These are phyloP conservation scores for Homalodisca vitripennis DNA, from an alignment of 1,140 invertebrate species.

Conservation along the genomic window DNA sequence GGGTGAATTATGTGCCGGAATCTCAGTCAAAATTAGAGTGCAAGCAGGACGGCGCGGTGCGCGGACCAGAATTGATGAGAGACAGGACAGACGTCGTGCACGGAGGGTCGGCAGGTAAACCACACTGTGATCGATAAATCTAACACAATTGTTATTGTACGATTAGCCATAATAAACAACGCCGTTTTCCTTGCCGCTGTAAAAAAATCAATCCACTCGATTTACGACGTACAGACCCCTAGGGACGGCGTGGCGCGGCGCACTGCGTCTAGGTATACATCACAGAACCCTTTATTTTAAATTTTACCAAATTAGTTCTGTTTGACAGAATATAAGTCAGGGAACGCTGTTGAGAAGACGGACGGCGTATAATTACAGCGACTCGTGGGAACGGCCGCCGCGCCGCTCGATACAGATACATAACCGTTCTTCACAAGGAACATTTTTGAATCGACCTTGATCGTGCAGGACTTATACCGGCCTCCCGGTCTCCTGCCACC, in stretches of 20 bases:
- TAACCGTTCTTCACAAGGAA: not conserved
- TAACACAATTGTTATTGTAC: conserved; percentile 24
- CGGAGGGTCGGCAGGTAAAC: not conserved
- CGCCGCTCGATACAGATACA: conserved; percentile 7
- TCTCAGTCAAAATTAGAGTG: conserved; percentile 23
- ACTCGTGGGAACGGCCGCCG: conserved; percentile 9
- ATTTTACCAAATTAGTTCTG: conserved; percentile 27
- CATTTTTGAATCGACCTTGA: no score
- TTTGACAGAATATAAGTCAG: conserved; percentile 23
- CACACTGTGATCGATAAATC: conserved; percentile 15
- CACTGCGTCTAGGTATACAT: conserved; percentile 11
- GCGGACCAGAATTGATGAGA: not conserved
- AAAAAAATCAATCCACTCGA: conserved; percentile 20
- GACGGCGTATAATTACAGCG: conserved; percentile 3
- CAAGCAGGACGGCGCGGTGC: not conserved
- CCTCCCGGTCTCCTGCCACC: no score
- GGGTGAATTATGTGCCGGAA: not conserved
- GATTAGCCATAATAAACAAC: conserved; percentile 21
- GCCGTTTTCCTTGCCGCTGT: conserved; percentile 18
- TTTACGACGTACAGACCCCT: conserved; percentile 8
- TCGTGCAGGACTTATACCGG: no score
- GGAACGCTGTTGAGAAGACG: conserved; percentile 17
- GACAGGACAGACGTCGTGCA: not conserved
- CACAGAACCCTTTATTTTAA: conserved; percentile 25
- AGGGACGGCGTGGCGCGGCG: not conserved